Evolutionary conservation across 2,113 vertebrate species (phyloP), one percentile per base, ranked within the genome.

Genomic region (Garra rufa): DNA sequence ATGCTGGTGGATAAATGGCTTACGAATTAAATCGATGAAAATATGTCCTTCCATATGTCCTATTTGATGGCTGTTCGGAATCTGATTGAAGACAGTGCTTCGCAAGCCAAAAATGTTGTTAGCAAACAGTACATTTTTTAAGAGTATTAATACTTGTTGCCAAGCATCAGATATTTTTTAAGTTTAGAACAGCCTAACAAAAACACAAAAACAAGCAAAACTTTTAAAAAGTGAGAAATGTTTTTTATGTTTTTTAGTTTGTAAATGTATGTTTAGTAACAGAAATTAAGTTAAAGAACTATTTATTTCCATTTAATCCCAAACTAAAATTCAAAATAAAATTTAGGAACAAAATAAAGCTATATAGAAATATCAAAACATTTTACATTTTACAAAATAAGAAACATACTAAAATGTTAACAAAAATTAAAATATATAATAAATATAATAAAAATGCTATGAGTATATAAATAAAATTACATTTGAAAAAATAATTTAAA

Each of bases 1-100:
- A 86, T 83, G 55, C 81, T 69, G 55, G 13, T 50, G 75, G 65
- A 83, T 83, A 86, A 86, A 83, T 86, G 85, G 81, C 76, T 86
- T 80, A 83, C 6, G 65, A 46, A 52, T 48, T 14, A 24, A 76
- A 80, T 48, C 43, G 30, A 77, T 57, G 10, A 19, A 77, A 84
- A 82, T 82, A 76, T 59, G 73, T 82, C 73, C 80, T 82, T 65
- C 85, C 79, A 76, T 82, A 26, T 55, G 74, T 77, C 61, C 50
- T 52, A 59, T 74, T 67, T 3, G 30, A n/a, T 3, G 9, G 30
- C 30, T 55, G 26, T 34, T 55, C 15, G 3, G 15, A 15, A 55
- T 10, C 55, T 7, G 73, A 46, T 48, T 50, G 71, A 50, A 69
- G 41, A 75, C 77, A n/a, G 75, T 4, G 10, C 7, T 55, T 41